phyloP scores from a whole-genome alignment of 2,888 invertebrate species.

The Lasioglossum leucozonium region DNA sequence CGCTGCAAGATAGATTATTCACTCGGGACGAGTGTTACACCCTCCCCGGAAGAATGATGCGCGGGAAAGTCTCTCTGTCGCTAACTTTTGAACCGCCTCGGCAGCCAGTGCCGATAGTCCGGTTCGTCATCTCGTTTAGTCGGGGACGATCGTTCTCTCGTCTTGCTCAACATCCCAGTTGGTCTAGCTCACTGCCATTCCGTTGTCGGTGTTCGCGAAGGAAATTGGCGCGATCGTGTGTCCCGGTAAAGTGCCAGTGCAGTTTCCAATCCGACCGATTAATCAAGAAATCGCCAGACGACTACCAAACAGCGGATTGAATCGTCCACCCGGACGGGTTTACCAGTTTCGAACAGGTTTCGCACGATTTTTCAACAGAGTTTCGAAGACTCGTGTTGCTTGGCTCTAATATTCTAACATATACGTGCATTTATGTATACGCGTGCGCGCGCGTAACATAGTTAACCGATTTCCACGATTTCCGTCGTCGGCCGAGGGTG shows the following conservation, averaged over 20 bases:
- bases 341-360: background rate
- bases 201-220: slow-evolving; percentile 15
- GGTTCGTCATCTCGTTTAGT: slow-evolving; percentile 71
- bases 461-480: background rate
- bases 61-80: slow-evolving; percentile 40
- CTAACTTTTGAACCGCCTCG: slow-evolving; percentile 46
- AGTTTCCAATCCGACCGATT: background rate
- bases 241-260: background rate
- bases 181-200: slow-evolving; percentile 18
- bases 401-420: background rate
- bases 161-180: slow-evolving; percentile 54
- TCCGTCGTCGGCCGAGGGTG: slow-evolving; percentile 1
- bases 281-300: background rate
- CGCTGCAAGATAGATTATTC: background rate
- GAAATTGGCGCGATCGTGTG: slow-evolving; percentile 14
- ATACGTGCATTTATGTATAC: background rate
- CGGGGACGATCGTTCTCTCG: slow-evolving; percentile 65
- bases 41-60: background rate
- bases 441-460: background rate
- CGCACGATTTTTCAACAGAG: background rate
- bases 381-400: background rate
- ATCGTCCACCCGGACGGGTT: background rate
- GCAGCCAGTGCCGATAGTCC: slow-evolving; percentile 64
- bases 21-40: background rate
- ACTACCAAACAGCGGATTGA: background rate